These are phyloP conservation scores for Drosophila arizonae DNA, from an alignment of 1,140 invertebrate species.

Conservation along the genomic window DNA sequence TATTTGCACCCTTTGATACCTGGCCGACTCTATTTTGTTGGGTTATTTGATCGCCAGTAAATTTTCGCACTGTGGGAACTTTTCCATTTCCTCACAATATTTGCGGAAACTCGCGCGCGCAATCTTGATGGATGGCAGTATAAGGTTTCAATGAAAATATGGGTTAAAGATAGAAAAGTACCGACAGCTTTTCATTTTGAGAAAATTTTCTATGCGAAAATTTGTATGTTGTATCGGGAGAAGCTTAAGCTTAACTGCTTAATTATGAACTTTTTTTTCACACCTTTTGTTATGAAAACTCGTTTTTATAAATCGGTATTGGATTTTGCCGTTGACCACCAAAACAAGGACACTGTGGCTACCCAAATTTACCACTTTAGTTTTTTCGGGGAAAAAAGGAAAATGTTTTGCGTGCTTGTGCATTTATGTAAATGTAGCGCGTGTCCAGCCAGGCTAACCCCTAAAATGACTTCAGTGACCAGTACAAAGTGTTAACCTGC, in stretches of 20 bases:
- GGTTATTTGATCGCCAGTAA: constrained; percentile 78
- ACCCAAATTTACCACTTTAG: constrained; percentile 11
- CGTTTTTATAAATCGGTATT: constrained; percentile 48
- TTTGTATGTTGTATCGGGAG: constrained; percentile 3
- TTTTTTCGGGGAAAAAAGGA: constrained; percentile 25
- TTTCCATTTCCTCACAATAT: constrained; percentile 46
- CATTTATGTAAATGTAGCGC: constrained; percentile 49
- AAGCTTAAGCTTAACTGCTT: constrained; percentile 49
- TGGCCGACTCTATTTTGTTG: constrained; percentile 21
- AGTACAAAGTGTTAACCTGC: constrained; percentile 25
- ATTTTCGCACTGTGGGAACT: constrained; percentile 78
- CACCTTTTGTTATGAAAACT: constrained; percentile 52
- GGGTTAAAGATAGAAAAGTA: constrained; percentile 17
- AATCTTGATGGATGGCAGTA: constrained; percentile 70
- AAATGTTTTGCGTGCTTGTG: constrained; percentile 25
- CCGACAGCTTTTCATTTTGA: not conserved
- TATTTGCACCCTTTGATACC: constrained; percentile 80
- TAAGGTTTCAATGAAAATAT: constrained; percentile 60
- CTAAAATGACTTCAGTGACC: constrained; percentile 57
- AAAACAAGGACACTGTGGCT: constrained; percentile 10
- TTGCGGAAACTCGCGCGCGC: constrained; percentile 66
- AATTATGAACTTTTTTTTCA: constrained; percentile 55
- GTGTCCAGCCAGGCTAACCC: constrained; percentile 62
- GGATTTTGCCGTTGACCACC: constrained; percentile 52
- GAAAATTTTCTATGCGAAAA: constrained; percentile 13